Percentiles rank a stretch among this genome's conserved stretches.
phyloP scores from a whole-genome alignment of 2,113 vertebrate genomes.

The Orientallactaga bullata region DNA sequence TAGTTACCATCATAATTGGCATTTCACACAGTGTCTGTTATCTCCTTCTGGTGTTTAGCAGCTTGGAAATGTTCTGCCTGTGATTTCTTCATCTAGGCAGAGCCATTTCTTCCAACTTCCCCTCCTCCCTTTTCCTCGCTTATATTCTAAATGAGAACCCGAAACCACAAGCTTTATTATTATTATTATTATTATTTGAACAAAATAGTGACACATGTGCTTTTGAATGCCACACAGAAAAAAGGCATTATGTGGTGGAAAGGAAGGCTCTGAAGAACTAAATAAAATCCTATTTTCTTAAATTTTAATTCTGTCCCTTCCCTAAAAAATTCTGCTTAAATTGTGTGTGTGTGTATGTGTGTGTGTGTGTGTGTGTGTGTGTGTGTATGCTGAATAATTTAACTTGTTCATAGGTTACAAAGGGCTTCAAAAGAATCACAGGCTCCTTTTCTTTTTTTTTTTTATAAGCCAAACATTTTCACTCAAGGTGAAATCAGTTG shows the following conservation, averaged over 20 bases:
- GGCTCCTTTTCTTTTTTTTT: slow-evolving; percentile 6
- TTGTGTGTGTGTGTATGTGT: neutral
- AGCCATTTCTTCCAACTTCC: neutral
- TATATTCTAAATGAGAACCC: slow-evolving; percentile 25
- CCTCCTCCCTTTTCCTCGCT: neutral
- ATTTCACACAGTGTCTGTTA: slow-evolving; percentile 66
- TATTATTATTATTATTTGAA: neutral
- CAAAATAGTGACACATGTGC: slow-evolving; percentile 23
- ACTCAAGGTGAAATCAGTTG: slow-evolving; percentile 72
- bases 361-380: neutral
- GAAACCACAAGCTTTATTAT: neutral
- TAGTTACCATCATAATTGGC: slow-evolving; percentile 57
- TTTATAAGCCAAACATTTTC: slow-evolving; percentile 74
- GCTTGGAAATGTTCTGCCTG: slow-evolving; percentile 69
- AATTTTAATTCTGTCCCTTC: slow-evolving; percentile 57
- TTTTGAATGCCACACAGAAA: slow-evolving; percentile 55
- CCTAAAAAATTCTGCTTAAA: slow-evolving; percentile 18
- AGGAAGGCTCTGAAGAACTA: slow-evolving; percentile 63
- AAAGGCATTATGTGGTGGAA: slow-evolving; percentile 43
- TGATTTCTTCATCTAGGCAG: slow-evolving; percentile 64
- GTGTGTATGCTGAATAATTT: neutral
- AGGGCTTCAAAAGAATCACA: slow-evolving; percentile 54
- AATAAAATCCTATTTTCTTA: slow-evolving; percentile 48
- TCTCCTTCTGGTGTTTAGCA: slow-evolving; percentile 70
- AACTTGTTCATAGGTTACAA: slow-evolving; percentile 35